These are phyloP conservation scores for Diadumene lineata DNA, from an alignment of 92 coral and sea anemone species.

Conservation along the genomic window DNA sequence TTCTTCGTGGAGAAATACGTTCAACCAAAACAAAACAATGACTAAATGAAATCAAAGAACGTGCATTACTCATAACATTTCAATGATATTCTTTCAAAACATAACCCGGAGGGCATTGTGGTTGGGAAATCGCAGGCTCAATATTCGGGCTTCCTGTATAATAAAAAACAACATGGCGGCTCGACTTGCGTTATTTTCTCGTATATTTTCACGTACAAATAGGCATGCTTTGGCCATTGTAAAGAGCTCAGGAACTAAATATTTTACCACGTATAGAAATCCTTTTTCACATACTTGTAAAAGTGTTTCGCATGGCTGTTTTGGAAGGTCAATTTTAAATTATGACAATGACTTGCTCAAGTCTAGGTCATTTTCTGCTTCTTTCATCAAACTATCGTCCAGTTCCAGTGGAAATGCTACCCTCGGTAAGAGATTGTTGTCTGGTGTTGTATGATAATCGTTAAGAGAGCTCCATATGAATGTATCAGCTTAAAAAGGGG, in stretches of 20 bases:
- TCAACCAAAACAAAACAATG: not conserved
- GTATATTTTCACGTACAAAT: constrained; percentile 2
- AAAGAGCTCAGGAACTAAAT: not conserved
- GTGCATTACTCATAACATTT: not conserved
- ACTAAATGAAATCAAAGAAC: not conserved
- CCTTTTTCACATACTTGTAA: not conserved
- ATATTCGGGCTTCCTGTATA: constrained; percentile 12
- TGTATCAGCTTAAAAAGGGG: too few species aligned
- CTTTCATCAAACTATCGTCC: not conserved
- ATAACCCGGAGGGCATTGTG: constrained; percentile 21
- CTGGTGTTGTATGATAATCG: not conserved
- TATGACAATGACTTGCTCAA: not conserved
- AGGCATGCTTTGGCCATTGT: not conserved
- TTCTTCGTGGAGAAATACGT: not conserved
- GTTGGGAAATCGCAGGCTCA: constrained; percentile 23
- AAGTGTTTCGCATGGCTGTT: not conserved
- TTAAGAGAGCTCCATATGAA: not conserved
- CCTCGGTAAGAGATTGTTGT: not conserved
- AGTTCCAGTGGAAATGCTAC: not conserved
- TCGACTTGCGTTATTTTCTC: not conserved
- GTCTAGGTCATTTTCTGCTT: not conserved
- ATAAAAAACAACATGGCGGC: constrained; percentile 14
- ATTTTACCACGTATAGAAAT: not conserved
- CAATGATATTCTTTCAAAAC: constrained; percentile 13
- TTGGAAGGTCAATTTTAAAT: not conserved